A percentile compares a stretch with the other conserved stretches of the same genome.
Evolutionary conservation across 2,888 invertebrate genomes (phyloP).

Genomic region (Macaria notata): DNA sequence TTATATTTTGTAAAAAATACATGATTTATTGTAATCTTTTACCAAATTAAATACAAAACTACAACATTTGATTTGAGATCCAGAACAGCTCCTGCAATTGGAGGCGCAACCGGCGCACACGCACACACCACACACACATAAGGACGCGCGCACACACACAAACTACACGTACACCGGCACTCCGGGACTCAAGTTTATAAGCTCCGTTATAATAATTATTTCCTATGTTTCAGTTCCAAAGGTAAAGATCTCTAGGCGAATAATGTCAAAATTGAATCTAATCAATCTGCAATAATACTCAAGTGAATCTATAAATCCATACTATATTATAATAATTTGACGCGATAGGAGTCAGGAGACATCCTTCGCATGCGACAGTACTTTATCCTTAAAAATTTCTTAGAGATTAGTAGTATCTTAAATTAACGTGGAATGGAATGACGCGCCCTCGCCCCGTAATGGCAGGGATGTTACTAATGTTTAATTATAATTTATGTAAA

Average conservation of each 20-base stretch:
- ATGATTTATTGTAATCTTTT: slow-evolving; percentile 73
- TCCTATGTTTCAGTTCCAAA: slow-evolving; percentile 65
- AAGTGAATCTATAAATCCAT: slow-evolving; percentile 78
- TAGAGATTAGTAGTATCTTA: slow-evolving; percentile 76
- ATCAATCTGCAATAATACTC: slow-evolving; percentile 80
- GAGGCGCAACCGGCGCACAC: slow-evolving; percentile 33
- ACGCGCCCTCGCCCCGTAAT: slow-evolving; percentile 68
- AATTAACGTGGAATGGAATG: slow-evolving; percentile 81
- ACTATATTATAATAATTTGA: slow-evolving; percentile 78
- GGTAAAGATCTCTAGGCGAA: slow-evolving; percentile 56
- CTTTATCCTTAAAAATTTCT: slow-evolving; percentile 76
- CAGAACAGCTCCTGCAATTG: slow-evolving; percentile 60
- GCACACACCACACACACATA: slow-evolving; percentile 36
- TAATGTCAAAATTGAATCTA: slow-evolving; percentile 69
- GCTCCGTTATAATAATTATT: slow-evolving; percentile 63
- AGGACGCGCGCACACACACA: slow-evolving; percentile 39
- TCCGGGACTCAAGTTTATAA: slow-evolving; percentile 53
- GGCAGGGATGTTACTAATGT: no score
- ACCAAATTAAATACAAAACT: slow-evolving; percentile 71
- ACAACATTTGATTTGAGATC: slow-evolving; percentile 77
- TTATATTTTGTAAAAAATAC: slow-evolving; percentile 76
- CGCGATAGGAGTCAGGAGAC: slow-evolving; percentile 57
- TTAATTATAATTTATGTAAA: no score
- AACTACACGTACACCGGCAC: slow-evolving; percentile 37
- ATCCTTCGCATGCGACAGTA: slow-evolving; percentile 64